Conservation (phyloP, 2,888 invertebrate genomes). For the Ramazzottius varieornatus region DNA sequence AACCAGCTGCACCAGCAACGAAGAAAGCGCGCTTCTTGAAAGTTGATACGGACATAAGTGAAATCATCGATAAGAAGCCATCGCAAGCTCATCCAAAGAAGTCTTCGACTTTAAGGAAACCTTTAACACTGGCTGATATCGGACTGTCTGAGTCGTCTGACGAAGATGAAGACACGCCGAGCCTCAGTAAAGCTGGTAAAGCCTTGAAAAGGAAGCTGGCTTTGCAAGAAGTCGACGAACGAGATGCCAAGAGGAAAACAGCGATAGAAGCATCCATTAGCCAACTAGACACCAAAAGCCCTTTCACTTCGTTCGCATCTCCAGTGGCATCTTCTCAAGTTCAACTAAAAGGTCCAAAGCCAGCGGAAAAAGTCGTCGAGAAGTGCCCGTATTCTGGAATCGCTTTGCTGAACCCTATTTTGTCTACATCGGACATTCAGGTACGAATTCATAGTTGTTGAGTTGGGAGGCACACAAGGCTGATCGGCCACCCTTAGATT, state of each 20-base stretch:
- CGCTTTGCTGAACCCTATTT: background rate
- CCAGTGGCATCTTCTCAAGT: background rate
- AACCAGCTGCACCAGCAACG: too few relatives aligned
- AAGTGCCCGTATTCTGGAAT: background rate
- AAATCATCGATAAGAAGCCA: too few relatives aligned
- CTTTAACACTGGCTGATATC: background rate
- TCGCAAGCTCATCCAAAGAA: too few relatives aligned
- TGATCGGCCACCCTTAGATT: too few relatives aligned
- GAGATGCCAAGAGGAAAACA: background rate
- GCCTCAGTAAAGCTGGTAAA: background rate
- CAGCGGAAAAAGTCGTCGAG: background rate
- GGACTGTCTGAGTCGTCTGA: slow-evolving; percentile 2
- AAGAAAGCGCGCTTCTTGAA: too few relatives aligned
- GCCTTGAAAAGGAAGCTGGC: background rate
- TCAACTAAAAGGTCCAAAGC: background rate
- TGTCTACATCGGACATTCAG: background rate
- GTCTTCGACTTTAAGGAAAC: too few relatives aligned
- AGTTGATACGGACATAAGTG: too few relatives aligned
- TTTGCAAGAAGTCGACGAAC: background rate
- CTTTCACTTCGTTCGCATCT: background rate
- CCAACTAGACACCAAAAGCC: background rate
- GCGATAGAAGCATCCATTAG: background rate
- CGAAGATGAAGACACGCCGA: background rate
- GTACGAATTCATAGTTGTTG: background rate
- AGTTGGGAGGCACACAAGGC: too few relatives aligned